Percentiles rank a stretch among this genome's conserved stretches.
phyloP scores from a whole-genome alignment of 2,888 invertebrate species.

The Tetrapedia diversipes region DNA sequence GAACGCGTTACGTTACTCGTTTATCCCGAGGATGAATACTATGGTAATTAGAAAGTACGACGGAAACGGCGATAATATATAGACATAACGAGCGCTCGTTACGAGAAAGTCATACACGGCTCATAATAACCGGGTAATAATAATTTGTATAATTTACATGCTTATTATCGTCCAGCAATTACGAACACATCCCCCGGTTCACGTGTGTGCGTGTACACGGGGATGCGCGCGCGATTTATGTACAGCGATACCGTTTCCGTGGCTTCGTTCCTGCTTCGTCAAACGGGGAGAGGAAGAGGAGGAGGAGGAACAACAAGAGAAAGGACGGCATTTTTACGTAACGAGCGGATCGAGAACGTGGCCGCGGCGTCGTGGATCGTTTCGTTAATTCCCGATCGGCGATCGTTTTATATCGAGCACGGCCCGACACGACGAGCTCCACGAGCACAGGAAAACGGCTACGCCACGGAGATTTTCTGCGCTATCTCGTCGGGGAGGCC shows the following conservation, averaged over 20 bases:
- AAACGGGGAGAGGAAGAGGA: neutral
- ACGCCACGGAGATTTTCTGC: slow-evolving; percentile 41
- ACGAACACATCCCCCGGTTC: no score
- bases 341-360: slow-evolving; percentile 28
- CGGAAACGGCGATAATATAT: neutral
- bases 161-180: slow-evolving; percentile 15
- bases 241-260: slow-evolving; percentile 10
- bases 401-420: slow-evolving; percentile 41
- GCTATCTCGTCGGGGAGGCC: slow-evolving; percentile 10
- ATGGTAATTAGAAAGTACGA: slow-evolving; percentile 8
- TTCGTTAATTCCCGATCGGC: slow-evolving; percentile 48
- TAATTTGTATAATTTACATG: slow-evolving; percentile 16
- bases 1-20: no score
- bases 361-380: slow-evolving; percentile 29
- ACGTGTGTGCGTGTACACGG: neutral
- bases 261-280: neutral
- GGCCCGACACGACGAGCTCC: slow-evolving; percentile 13
- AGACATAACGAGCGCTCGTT: neutral
- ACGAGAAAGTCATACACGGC: neutral
- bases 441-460: slow-evolving; percentile 16
- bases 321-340: slow-evolving; percentile 50
- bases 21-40: neutral
- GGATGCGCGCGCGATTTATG: slow-evolving; percentile 16
- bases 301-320: slow-evolving; percentile 24
- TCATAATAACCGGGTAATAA: neutral